phyloP scores from a whole-genome alignment of 2,113 vertebrate species.

The Actenoides lindsayi region DNA sequence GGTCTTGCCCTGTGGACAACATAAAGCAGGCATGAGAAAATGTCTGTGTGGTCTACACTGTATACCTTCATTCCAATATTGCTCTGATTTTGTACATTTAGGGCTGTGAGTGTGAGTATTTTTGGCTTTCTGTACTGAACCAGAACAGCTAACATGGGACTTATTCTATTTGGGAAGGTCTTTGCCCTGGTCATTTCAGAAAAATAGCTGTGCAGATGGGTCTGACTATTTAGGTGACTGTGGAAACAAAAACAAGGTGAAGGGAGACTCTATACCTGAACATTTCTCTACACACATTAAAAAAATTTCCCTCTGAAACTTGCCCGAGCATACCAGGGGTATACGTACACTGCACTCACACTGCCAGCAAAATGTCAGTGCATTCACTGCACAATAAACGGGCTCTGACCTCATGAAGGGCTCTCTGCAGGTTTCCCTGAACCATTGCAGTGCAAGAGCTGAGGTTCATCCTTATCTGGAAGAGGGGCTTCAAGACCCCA shows the following conservation, averaged over 20 bases:
- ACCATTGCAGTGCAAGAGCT: neutral
- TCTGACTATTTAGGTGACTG: neutral
- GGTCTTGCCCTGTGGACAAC: neutral
- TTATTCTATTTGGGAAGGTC: conserved; percentile 31
- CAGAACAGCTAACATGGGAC: conserved; percentile 28
- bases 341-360: neutral
- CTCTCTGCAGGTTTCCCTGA: neutral
- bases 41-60: neutral
- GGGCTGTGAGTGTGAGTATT: neutral
- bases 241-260: neutral
- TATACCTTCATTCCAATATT: conserved; percentile 31
- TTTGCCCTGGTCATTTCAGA: conserved; percentile 45
- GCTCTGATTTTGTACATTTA: neutral
- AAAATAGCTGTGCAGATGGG: neutral
- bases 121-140: conserved; percentile 35
- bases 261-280: neutral
- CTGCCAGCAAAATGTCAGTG: neutral
- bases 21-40: conserved; percentile 21
- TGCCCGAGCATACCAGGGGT: neutral
- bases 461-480: neutral
- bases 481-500: neutral
- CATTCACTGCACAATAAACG: rapidly evolving
- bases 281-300: neutral
- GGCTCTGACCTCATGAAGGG: neutral
- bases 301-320: neutral